Conservation (phyloP, 2,113 vertebrate genomes). For the Neolamprologus devosi region DNA sequence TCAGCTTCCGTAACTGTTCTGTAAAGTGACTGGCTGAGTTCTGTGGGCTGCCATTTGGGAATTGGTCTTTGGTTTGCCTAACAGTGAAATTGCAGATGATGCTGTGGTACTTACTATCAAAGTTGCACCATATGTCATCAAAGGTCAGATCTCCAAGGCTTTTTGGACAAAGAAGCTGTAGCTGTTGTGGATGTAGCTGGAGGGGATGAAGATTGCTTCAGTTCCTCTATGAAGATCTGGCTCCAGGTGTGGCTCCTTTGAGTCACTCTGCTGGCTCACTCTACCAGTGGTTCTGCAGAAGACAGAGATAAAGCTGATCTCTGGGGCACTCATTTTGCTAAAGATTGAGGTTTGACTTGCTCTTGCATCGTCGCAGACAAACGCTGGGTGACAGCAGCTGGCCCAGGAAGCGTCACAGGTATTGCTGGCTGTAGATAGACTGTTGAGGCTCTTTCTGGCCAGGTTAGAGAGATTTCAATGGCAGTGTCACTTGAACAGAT, state of each 20-base stretch:
- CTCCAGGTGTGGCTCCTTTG: conserved; percentile 80
- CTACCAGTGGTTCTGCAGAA: conserved; percentile 49
- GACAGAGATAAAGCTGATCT: conserved; percentile 66
- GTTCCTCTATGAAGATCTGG: conserved; percentile 78
- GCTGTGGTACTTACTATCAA: conserved; percentile 82
- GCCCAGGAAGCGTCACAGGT: conserved; percentile 21
- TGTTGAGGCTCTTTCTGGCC: conserved; percentile 73
- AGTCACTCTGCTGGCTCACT: conserved; percentile 34
- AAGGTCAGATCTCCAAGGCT: conserved; percentile 92
- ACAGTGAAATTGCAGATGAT: conserved; percentile 81
- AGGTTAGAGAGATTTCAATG: conserved; percentile 84
- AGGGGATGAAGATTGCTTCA: conserved; percentile 67
- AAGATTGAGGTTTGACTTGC: conserved; percentile 91
- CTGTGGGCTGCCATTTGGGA: conserved; percentile 17
- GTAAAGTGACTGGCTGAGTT: conserved; percentile 66
- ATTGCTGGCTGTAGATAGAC: conserved; percentile 39
- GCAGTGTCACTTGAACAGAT: conserved; percentile 91
- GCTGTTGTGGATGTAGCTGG: background rate
- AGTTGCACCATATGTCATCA: conserved; percentile 81
- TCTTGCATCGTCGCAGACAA: conserved; percentile 67
- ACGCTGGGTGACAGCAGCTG: conserved; percentile 9
- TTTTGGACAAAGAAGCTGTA: conserved; percentile 78
- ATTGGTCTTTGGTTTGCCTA: conserved; percentile 67
- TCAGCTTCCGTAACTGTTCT: conserved; percentile 81
- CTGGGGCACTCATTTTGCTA: background rate